Evolutionary conservation across 2,113 vertebrate genomes (phyloP).

Genomic region (Ctenomys sociabilis): DNA sequence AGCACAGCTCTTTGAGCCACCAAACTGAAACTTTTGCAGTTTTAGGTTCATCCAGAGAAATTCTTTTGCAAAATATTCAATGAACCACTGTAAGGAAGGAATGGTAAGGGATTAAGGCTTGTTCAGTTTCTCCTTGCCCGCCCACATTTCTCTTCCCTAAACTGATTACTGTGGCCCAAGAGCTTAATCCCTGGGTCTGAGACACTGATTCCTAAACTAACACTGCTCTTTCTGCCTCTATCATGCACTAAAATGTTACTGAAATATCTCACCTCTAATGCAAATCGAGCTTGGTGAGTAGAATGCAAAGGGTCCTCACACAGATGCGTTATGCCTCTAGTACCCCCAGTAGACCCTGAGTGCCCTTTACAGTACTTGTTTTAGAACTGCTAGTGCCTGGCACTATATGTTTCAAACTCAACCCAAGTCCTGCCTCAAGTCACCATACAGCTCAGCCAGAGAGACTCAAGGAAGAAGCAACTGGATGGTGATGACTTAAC

Average conservation of each 20-base stretch:
- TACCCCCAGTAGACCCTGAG: neutral
- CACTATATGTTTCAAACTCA: neutral
- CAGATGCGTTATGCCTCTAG: conserved; percentile 66
- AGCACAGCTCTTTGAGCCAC: conserved; percentile 76
- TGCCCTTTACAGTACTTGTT: conserved; percentile 37
- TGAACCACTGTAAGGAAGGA: conserved; percentile 82
- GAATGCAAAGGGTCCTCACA: conserved; percentile 69
- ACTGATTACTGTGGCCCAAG: conserved; percentile 67
- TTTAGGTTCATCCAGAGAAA: conserved; percentile 87
- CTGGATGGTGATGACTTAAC: accelerated
- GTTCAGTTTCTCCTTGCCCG: conserved; percentile 65
- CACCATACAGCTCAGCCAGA: neutral
- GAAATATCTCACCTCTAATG: conserved; percentile 81
- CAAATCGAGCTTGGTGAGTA: conserved; percentile 80
- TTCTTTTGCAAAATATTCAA: conserved; percentile 87
- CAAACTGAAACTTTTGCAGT: conserved; percentile 79
- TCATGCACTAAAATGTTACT: conserved; percentile 69
- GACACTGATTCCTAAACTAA: conserved; percentile 55
- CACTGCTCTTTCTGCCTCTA: neutral
- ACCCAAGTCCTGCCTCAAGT: neutral
- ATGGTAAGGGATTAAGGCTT: conserved; percentile 79
- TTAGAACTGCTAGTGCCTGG: neutral
- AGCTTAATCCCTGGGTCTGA: conserved; percentile 67
- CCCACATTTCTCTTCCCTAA: conserved; percentile 67
- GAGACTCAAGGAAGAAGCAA: neutral